Conservation (phyloP, 2,888 invertebrate species). For the Dascillus cervinus region DNA sequence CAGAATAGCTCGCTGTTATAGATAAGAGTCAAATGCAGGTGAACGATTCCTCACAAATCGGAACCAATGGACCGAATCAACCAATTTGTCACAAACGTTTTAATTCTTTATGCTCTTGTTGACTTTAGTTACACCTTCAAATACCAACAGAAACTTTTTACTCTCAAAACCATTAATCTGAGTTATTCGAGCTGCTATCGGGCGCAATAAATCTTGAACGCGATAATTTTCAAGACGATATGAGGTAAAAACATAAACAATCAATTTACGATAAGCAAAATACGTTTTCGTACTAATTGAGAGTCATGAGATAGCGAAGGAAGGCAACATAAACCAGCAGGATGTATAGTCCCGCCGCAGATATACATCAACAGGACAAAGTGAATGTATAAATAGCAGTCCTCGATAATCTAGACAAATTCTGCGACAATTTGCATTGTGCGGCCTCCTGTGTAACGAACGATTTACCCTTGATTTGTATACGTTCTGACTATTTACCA, state of each 20-base stretch:
- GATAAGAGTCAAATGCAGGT: slow-evolving; percentile 24
- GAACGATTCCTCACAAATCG: slow-evolving; percentile 23
- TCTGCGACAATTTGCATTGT: slow-evolving; percentile 44
- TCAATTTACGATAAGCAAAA: slow-evolving; percentile 20
- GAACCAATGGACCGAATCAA: slow-evolving; percentile 23
- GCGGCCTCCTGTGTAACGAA: slow-evolving; percentile 34
- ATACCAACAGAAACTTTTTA: too few species aligned
- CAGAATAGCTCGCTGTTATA: too few species aligned
- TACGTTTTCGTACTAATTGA: slow-evolving; percentile 34
- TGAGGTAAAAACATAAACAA: slow-evolving; percentile 7
- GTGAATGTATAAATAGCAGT: slow-evolving; percentile 31
- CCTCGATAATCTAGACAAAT: slow-evolving; percentile 43
- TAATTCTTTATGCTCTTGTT: slow-evolving; percentile 18
- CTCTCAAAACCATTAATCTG: too few species aligned
- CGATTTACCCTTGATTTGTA: slow-evolving; percentile 38
- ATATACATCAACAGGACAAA: slow-evolving; percentile 34
- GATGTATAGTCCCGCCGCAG: slow-evolving; percentile 18
- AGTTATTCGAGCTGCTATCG: too few species aligned
- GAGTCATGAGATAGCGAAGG: slow-evolving; percentile 29
- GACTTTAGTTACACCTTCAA: background rate
- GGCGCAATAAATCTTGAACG: too few species aligned
- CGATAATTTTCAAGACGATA: too few species aligned
- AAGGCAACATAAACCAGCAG: slow-evolving; percentile 14
- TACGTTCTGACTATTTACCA: slow-evolving; percentile 36
- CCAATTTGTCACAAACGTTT: slow-evolving; percentile 28